Conservation (phyloP, 2,888 invertebrate species). For the Thymelicus lineola region DNA sequence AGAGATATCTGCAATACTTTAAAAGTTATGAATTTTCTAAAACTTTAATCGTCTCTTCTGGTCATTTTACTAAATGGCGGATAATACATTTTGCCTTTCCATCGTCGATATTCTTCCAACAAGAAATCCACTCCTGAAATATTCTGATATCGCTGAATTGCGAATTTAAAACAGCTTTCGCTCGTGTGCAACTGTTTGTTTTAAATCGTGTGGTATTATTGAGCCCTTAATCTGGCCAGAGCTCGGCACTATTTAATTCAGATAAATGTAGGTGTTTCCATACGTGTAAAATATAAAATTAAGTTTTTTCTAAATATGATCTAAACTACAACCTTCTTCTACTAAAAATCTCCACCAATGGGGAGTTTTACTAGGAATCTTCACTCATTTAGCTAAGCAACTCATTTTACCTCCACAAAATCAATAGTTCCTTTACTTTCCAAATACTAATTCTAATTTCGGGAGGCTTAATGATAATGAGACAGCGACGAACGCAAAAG, state of each 20-base stretch:
- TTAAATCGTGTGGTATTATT: constrained; percentile 12
- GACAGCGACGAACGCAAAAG: neutral
- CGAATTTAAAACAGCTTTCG: constrained; percentile 15
- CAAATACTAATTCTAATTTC: neutral
- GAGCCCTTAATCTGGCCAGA: constrained; percentile 19
- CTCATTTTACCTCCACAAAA: neutral
- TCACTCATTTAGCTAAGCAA: no score
- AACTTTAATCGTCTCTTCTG: no score
- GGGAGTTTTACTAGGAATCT: no score
- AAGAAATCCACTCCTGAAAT: constrained; percentile 22
- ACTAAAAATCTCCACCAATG: no score
- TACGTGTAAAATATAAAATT: neutral
- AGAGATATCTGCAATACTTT: no score
- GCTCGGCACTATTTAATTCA: neutral
- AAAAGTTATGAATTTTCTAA: no score
- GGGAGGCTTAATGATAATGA: neutral
- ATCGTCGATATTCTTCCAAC: constrained; percentile 4
- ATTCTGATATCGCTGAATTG: constrained; percentile 14
- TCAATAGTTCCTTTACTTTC: constrained; percentile 7
- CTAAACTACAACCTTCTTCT: neutral
- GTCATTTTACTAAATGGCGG: no score
- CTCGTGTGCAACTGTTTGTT: constrained; percentile 22
- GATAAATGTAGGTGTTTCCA: neutral
- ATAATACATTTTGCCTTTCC: no score
- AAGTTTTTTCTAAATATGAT: neutral